Conservation (phyloP, 2,888 invertebrate species). For the Chalcis sispes region DNA sequence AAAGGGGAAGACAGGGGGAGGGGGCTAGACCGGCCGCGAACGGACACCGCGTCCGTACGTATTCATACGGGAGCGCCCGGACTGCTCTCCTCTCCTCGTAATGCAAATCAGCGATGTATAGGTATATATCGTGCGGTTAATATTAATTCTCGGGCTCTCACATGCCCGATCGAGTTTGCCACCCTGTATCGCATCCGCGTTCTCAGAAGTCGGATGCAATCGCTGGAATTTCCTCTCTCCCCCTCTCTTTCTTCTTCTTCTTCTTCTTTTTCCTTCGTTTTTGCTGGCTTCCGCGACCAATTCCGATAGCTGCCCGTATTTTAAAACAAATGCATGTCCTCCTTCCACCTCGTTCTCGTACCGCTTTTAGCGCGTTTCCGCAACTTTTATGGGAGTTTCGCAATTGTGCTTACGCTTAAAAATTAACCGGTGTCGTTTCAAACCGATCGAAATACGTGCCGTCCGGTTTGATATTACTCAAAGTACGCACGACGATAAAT, state of each 20-base stretch:
- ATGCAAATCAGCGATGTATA: slow-evolving; percentile 67
- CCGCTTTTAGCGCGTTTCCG: slow-evolving; percentile 4
- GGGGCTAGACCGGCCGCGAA: slow-evolving; percentile 38
- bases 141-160: slow-evolving; percentile 67
- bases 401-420: no score
- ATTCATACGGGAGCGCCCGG: slow-evolving; percentile 67
- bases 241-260: background rate
- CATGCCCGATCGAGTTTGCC: slow-evolving; percentile 64
- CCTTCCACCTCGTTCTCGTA: background rate
- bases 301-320: background rate
- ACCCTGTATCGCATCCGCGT: background rate
- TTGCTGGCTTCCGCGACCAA: background rate
- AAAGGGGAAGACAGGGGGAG: background rate
- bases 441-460: no score
- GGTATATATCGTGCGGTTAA: slow-evolving; percentile 65
- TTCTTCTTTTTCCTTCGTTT: background rate
- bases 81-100: slow-evolving; percentile 64
- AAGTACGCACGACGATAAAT: no score
- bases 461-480: no score
- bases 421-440: no score
- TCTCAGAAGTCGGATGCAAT: slow-evolving; percentile 51
- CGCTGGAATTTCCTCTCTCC: slow-evolving; percentile 29
- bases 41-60: slow-evolving; percentile 51
- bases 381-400: slow-evolving; percentile 21
- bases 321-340: slow-evolving; percentile 27